Conservation (phyloP, 1,140 invertebrate species). For the Meloidogyne chitwoodi region DNA sequence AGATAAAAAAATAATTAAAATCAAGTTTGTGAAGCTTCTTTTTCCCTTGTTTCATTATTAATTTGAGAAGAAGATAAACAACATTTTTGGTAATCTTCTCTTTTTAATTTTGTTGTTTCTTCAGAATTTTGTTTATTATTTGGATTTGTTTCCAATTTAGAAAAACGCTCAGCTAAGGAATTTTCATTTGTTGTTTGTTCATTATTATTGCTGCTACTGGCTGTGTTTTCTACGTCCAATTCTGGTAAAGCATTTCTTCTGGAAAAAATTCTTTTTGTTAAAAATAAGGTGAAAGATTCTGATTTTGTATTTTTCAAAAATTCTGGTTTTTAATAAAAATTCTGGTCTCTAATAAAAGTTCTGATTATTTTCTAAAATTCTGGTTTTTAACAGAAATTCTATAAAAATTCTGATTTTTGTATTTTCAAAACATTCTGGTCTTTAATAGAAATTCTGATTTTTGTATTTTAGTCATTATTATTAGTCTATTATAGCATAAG, state of each 20-base stretch:
- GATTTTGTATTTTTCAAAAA: not conserved
- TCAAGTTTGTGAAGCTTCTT: too few relatives aligned
- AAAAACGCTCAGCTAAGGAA: not conserved
- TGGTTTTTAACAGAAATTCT: too few relatives aligned
- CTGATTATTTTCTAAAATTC: not conserved
- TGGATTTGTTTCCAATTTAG: not conserved
- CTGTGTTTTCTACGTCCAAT: not conserved
- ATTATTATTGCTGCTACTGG: not conserved
- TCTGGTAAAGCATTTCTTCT: not conserved
- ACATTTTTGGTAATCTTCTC: not conserved
- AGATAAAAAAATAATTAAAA: too few relatives aligned
- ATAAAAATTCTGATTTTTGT: too few relatives aligned
- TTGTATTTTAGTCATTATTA: too few relatives aligned
- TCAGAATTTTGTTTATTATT: not conserved
- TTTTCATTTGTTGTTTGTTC: not conserved
- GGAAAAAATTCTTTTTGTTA: not conserved
- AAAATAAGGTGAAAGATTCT: not conserved
- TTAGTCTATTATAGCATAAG: too few relatives aligned
- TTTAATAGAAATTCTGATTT: too few relatives aligned
- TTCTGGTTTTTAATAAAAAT: not conserved
- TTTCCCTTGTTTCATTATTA: not conserved
- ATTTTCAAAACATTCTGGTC: too few relatives aligned
- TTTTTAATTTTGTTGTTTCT: not conserved
- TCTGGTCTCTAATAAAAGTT: not conserved
- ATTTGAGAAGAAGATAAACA: not conserved